Base-by-base conservation (phyloP, 23 tunicate genomes). In the Trididemnum nubilum region DNA sequence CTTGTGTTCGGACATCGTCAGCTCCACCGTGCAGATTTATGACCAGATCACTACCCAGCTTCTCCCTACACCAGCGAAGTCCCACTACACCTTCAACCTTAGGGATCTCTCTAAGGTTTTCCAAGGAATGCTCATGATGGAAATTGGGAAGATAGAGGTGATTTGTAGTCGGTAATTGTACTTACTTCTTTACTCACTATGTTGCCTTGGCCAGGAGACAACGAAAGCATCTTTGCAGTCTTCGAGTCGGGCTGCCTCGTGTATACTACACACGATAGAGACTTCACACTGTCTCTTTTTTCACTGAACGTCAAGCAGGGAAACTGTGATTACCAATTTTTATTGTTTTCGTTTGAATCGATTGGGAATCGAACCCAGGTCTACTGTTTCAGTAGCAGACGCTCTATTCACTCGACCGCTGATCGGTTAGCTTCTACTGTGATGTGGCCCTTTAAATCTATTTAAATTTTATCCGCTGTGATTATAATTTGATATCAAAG, bases 71-170 rank as follows among this genome's bases (percentile, higher is more conserved):
- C 99, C 99, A 19, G 96, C 96, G 52, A 95, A 95, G 54, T 95
- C 99, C 40, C 99, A 95, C 65, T 95, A 95, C 89, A 95, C 99
- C 51, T 95, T 95, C 86, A 95, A 95, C 83, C 82, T 95, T 58
- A 66, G 99, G 35, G 99, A 95, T 90, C 76, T 95, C 23, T 86
- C 99, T 80, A 95, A 95, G 73, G 99, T 95, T 2, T 95, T 95
- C 81, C 99, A 95, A 67, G 99, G 99, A 63, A 95, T 95, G 99
- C 61, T 95, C 51, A 95, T 95, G 99, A 86, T 89, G 91, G 96
- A 86, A 33, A 79, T 90, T 65, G 83, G 81, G 2, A 83, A 87
- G 79, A 84, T 95, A 50, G 96, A 90, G 72, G 99, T 93, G 32
- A 61, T 44, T 15, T n/a, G n/a, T n/a, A n/a, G n/a, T n/a, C n/a